Evolutionary conservation across 1,140 invertebrate genomes (phyloP).

Genomic region (Hormaphis cornu): DNA sequence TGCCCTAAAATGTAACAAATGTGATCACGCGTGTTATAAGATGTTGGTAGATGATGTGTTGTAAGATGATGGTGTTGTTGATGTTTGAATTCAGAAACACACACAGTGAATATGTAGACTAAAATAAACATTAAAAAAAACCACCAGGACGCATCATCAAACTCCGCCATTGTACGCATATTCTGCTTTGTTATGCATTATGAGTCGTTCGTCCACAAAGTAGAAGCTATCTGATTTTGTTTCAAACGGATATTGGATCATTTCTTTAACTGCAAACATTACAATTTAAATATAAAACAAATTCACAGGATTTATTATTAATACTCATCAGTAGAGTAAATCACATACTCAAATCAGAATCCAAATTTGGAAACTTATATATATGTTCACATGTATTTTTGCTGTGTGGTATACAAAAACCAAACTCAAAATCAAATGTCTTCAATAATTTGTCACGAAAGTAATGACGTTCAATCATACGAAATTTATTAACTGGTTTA

Average conservation of each 20-base stretch:
- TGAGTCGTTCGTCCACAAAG: slow-evolving; percentile 90
- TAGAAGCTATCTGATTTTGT: slow-evolving; percentile 98
- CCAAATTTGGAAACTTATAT: slow-evolving; percentile 91
- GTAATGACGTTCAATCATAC: slow-evolving; percentile 98
- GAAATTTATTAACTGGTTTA: slow-evolving; percentile 84
- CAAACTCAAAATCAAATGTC: slow-evolving; percentile 99
- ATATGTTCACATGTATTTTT: slow-evolving; percentile 98
- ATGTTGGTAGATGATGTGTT: neutral
- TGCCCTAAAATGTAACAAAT: neutral
- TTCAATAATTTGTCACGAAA: slow-evolving; percentile 89
- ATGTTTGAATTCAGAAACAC: neutral
- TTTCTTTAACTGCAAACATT: slow-evolving; percentile 75
- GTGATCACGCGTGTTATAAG: neutral
- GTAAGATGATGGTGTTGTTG: neutral
- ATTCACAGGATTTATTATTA: neutral
- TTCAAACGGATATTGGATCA: slow-evolving; percentile 92
- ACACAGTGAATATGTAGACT: neutral
- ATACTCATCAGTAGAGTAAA: neutral
- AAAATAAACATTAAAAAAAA: neutral
- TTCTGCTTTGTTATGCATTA: slow-evolving; percentile 99
- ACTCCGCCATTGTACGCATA: slow-evolving; percentile 75
- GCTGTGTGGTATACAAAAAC: slow-evolving; percentile 96
- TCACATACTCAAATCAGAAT: slow-evolving; percentile 71
- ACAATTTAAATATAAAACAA: neutral
- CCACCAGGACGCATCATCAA: neutral